Evolutionary conservation across 2,113 vertebrate species (phyloP), one percentile per base, ranked within the genome.

Genomic region (Dasyurus viverrinus): DNA sequence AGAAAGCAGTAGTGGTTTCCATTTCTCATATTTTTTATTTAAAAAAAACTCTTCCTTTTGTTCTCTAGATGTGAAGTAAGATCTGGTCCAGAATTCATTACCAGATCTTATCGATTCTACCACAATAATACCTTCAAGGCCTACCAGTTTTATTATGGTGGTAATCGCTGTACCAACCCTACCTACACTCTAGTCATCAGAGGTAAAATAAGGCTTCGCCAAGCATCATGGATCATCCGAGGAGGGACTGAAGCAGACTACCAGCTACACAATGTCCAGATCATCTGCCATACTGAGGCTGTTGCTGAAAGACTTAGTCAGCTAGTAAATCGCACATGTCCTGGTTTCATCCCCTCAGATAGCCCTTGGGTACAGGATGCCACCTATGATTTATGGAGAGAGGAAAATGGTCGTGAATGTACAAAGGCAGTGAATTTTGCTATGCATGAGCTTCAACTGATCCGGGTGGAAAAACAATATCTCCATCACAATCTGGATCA

Each of bases 361-460:
- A 97, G 93, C 14, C 95, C 98, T 92, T 99, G 99, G 99, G 98
- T 99, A 76, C 98, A 98, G 53, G 98, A 98, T 2, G 93, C 98
- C 53, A 97, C 97, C 95, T 99, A 99, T 0, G 98, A 99, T 96
- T 98, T 99, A 94, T 99, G 99, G 99, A 99, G 98, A 54, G 99
- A 99, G 92, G 99, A 99, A 42, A 99, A 98, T 0, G 98, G 98
- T 96, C 98, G 98, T 0, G 99, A 99, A 97, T 99, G 99, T 97
- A 99, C 99, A 91, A 98, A 98, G 92, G 99, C 99, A 25, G 98
- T 99, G 93, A 99, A 99, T 98, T 99, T 99, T 68, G 99, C 99
- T 98, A 99, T 99, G 99, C 99, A 99, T 0, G 99, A 99, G 96
- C 99, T 99, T 94, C 99, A 99, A 98, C 99, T 99, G 96, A 99